Evolutionary conservation across 2,888 invertebrate genomes (phyloP), one percentile per base, ranked within the genome.

Genomic region (Aleiodes alternator): DNA sequence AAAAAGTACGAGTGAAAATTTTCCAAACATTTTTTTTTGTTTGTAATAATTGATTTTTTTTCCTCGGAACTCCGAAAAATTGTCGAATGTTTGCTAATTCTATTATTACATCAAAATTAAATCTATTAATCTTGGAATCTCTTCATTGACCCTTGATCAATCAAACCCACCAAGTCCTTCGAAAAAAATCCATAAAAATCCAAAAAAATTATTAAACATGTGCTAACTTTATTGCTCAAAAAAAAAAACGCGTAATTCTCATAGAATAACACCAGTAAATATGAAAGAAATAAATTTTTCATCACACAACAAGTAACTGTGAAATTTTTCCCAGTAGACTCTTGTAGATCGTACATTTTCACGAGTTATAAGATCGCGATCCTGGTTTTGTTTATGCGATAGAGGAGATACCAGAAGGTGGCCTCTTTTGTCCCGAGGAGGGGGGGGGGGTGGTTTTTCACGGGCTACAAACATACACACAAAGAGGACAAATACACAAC

Each of bases 371-470:
- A 83, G 83, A 86, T 86, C 84, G 82, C 86, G 85, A 86, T 85
- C 82, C 80, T 23, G 75, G 81, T 79, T 85, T 71, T 85, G 86
- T 86, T 86, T 86, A 85, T 86, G 84, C 82, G 84, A 84, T 85
- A 80, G 80, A 79, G 77, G 76, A 81, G 81, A 83, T 83, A 82
- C 34, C 81, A 53, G 72, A 48, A 57, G 85, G 84, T 81, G 80
- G 80, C 80, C 81, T 84, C 81, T 82, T 86, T 85, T 86, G 86
- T 86, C 82, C 82, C 1, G 23, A 23, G 23, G 23, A 23, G 23
- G 23, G 23, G 23, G 23, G 23, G 80, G 79, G 81, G 83, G 82
- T 80, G 82, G 82, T 82, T 82, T 23, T 81, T 82, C 80, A 79
- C 70, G 80, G 80, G 69, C 53, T 59, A 51, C 55, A 71, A 50